Percentiles rank a stretch among this genome's conserved stretches.
Evolutionary conservation across 2,113 vertebrate genomes (phyloP).

Genomic region (Passer domesticus): DNA sequence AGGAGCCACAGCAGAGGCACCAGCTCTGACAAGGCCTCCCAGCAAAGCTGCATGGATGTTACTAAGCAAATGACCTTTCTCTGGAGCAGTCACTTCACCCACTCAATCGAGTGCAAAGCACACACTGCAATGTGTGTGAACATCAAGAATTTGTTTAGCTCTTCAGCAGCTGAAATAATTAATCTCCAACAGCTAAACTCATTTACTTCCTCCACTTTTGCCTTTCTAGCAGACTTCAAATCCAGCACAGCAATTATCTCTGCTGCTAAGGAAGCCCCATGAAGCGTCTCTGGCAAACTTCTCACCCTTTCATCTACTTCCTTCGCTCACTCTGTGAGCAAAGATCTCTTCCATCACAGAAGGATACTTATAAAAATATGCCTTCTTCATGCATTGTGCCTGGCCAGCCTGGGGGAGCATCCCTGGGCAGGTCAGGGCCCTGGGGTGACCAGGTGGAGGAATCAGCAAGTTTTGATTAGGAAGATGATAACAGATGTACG

Average conservation of each 20-base stretch:
- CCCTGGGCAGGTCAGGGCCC: not conserved
- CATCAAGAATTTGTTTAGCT: not conserved
- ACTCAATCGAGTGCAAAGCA: rapidly evolving
- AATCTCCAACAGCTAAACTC: not conserved
- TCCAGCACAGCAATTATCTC: not conserved
- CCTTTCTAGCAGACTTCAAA: not conserved
- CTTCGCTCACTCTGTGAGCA: not conserved
- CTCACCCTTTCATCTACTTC: not conserved
- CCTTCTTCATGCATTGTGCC: not conserved
- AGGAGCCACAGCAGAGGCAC: not conserved
- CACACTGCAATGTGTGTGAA: not conserved
- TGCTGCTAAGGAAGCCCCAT: not conserved
- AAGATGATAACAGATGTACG: not conserved
- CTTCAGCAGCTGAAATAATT: slow-evolving; percentile 35
- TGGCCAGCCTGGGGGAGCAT: not conserved
- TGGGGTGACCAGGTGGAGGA: not conserved
- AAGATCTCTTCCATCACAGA: not conserved
- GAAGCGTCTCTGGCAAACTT: not conserved
- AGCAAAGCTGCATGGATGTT: not conserved
- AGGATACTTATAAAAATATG: not conserved
- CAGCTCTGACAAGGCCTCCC: not conserved
- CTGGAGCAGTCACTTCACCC: not conserved
- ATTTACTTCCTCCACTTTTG: not conserved
- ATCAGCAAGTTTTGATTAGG: not conserved
- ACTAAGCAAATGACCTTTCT: not conserved